Conservation (phyloP, 2,888 invertebrate species). For the Labia minor region DNA sequence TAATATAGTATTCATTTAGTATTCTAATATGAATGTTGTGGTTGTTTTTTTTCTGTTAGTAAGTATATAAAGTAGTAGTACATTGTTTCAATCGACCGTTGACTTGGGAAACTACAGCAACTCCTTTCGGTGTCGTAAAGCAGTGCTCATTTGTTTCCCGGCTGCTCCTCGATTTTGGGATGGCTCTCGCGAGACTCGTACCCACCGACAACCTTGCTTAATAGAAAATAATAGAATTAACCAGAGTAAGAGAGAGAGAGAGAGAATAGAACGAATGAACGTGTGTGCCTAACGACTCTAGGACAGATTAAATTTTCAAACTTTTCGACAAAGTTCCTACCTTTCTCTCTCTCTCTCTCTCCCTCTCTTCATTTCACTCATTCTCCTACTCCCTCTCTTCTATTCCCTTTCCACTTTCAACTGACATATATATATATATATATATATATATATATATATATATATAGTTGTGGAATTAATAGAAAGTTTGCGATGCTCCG, state of each 20-base stretch:
- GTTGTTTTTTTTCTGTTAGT: too few species aligned
- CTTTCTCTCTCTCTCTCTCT: background rate
- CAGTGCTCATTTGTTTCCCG: slow-evolving; percentile 5
- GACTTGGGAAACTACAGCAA: background rate
- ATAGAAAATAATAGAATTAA: slow-evolving; percentile 7
- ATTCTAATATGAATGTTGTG: too few species aligned
- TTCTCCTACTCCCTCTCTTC: too few species aligned
- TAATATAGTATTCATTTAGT: too few species aligned
- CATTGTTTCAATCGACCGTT: too few species aligned
- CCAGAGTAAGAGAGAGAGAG: background rate
- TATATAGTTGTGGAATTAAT: slow-evolving; percentile 3
- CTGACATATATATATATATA: background rate
- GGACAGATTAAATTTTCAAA: slow-evolving; percentile 13
- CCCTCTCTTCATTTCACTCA: background rate
- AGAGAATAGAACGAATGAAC: background rate
- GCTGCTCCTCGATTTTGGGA: background rate
- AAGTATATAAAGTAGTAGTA: too few species aligned
- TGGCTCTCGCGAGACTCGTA: slow-evolving; percentile 2
- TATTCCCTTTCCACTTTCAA: too few species aligned
- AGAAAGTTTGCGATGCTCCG: slow-evolving; percentile 3
- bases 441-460: too few species aligned
- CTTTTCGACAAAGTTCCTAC: background rate
- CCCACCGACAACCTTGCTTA: slow-evolving; percentile 13
- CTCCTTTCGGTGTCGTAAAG: slow-evolving; percentile 7
- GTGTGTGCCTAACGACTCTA: slow-evolving; percentile 8